Evolutionary conservation across 2,113 vertebrate species (phyloP).

Genomic region (Ophiodon elongatus): DNA sequence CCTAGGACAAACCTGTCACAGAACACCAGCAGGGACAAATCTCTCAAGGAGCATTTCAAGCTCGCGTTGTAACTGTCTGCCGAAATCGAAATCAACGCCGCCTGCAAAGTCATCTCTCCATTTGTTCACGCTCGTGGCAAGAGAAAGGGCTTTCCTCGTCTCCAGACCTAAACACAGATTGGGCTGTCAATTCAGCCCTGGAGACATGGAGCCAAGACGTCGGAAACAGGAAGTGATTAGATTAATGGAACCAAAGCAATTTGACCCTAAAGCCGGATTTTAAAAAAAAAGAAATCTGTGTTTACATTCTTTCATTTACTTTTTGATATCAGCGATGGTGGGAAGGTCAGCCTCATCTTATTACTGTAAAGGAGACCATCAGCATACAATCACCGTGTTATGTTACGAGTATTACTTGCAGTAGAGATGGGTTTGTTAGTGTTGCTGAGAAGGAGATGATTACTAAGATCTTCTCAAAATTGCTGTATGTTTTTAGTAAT

Average conservation of each 20-base stretch:
- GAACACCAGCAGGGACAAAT: constrained; percentile 25
- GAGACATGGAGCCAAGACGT: constrained; percentile 9
- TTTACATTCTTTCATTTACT: neutral
- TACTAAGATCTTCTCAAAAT: neutral
- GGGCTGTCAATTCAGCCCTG: neutral
- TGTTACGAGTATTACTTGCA: neutral
- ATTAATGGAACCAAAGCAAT: constrained; percentile 9
- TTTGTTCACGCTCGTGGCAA: constrained; percentile 18
- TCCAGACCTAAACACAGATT: constrained; percentile 46
- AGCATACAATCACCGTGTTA: neutral
- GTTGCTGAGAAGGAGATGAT: neutral
- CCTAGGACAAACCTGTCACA: constrained; percentile 6
- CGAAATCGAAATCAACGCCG: constrained; percentile 21
- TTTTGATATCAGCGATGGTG: neutral
- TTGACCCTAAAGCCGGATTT: neutral
- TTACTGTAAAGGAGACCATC: neutral
- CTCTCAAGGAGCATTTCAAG: constrained; percentile 38
- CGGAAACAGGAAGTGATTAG: constrained; percentile 43
- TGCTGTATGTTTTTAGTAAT: neutral
- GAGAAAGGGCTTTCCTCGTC: constrained; percentile 2
- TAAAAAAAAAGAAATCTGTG: neutral
- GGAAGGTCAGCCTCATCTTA: neutral
- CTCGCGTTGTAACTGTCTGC: constrained; percentile 19
- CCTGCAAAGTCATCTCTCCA: constrained; percentile 16
- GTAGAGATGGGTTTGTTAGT: neutral